These are phyloP conservation scores for Elmis aenea DNA, from an alignment of 2,888 invertebrate genomes.

Conservation along the genomic window DNA sequence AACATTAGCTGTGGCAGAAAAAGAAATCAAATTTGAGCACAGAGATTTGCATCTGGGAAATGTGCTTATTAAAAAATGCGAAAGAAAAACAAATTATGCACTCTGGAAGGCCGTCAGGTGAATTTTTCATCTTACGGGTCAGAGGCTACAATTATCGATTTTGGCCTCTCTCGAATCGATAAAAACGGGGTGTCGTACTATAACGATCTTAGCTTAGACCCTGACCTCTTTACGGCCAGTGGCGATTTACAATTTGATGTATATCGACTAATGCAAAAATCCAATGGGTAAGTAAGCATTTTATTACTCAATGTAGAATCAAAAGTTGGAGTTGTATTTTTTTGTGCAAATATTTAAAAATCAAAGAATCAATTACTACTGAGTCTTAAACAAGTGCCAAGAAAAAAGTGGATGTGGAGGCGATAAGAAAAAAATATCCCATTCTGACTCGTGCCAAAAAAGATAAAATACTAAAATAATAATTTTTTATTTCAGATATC, in stretches of 20 bases:
- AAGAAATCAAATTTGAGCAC: constrained; percentile 84
- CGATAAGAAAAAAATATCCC: too few species aligned
- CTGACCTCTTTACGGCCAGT: constrained; percentile 70
- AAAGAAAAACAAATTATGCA: too few species aligned
- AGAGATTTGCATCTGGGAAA: constrained; percentile 96
- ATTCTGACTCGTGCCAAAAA: too few species aligned
- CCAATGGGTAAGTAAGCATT: constrained; percentile 69
- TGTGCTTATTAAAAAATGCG: constrained; percentile 76
- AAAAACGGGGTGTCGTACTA: constrained; percentile 58
- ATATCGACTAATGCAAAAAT: constrained; percentile 82
- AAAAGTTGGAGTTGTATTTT: too few species aligned
- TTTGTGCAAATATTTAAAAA: too few species aligned
- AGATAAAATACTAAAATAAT: too few species aligned
- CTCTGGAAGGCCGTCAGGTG: constrained; percentile 49
- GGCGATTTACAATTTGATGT: constrained; percentile 96
- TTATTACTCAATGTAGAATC: too few species aligned
- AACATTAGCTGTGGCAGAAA: constrained; percentile 83
- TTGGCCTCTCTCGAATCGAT: constrained; percentile 75
- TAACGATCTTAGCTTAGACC: constrained; percentile 71
- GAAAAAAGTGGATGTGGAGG: too few species aligned
- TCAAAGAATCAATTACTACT: too few species aligned
- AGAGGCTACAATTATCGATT: constrained; percentile 80
- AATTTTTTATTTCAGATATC: constrained; percentile 72
- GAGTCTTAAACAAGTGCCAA: too few species aligned
- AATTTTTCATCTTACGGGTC: constrained; percentile 54